These are phyloP conservation scores for Lagopus muta DNA, from an alignment of 2,113 vertebrate species.

Conservation along the genomic window DNA sequence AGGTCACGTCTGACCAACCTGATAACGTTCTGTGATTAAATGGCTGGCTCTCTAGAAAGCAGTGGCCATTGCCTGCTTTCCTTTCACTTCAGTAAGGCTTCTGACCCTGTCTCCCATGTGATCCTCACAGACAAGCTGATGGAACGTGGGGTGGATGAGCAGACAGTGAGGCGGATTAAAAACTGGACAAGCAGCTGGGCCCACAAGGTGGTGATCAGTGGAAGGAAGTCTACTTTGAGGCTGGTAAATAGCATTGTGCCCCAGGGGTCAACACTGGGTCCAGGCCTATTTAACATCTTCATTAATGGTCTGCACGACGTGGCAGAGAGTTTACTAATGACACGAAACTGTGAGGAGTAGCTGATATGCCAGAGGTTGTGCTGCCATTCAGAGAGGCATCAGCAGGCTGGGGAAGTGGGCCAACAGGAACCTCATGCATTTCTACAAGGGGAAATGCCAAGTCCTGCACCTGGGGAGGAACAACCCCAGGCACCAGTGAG, in stretches of 20 bases:
- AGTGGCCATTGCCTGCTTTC: neutral
- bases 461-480: neutral
- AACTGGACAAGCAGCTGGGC: neutral
- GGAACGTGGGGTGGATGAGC: neutral
- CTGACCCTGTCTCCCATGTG: neutral
- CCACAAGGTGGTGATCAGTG: neutral
- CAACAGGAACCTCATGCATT: neutral
- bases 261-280: neutral
- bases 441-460: neutral
- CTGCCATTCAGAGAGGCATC: neutral
- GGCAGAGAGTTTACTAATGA: neutral
- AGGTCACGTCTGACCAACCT: neutral
- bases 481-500: neutral
- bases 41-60: neutral
- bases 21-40: neutral
- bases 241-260: neutral
- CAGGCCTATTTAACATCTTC: neutral
- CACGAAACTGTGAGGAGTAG: neutral
- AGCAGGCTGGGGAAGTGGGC: neutral
- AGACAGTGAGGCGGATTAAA: neutral
- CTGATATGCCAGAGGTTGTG: neutral
- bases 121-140: neutral
- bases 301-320: neutral
- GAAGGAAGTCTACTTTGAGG: neutral
- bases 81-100: neutral